Evolutionary conservation across 2,113 vertebrate genomes (phyloP), one percentile per base, ranked within the genome.

Genomic region (Salvelinus sp.): DNA sequence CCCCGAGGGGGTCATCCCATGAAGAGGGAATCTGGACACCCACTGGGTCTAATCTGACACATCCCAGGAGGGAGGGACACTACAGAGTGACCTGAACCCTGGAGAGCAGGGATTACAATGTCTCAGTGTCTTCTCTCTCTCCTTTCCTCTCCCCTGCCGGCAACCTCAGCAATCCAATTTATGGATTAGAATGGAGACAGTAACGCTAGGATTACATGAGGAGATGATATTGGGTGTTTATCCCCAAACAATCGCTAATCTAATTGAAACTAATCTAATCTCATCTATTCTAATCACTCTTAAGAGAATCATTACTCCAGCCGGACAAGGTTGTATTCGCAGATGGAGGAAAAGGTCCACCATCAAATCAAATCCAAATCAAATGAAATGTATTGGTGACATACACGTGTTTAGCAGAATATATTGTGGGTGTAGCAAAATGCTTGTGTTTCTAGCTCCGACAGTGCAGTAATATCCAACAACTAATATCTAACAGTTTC

Each of bases 221-320:
- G 28, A 33, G 76, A 70, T 91, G 80, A 83, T 79, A 85, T 79
- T 79, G 74, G 87, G 80, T 82, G 84, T 89, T 87, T 88, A 89
- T 82, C 81, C 82, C 81, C 79, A 88, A 90, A 88, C 83, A 88
- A 82, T 83, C 80, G 77, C 30, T 89, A 88, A 91, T 91, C 88
- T 86, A 72, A 85, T 90, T 73, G 71, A 58, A 33, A 69, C 69
- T 86, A 81, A 86, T 86, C 82, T 88, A 88, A 90, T 90, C 87
- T 81, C 60, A 86, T 88, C 78, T 73, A 76, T 63, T 80, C 78
- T 81, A 79, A 83, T 83, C 78, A 72, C 77, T 76, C 82, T 74
- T 69, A 66, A 47, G 48, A 65, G 64, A 57, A 74, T 78, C 66
- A 72, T 63, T 20, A 58, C 30, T 22, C 48, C 30, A 2, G 58